These are phyloP conservation scores for Pterocles burchelli DNA, from an alignment of 2,113 vertebrate species.

Conservation along the genomic window DNA sequence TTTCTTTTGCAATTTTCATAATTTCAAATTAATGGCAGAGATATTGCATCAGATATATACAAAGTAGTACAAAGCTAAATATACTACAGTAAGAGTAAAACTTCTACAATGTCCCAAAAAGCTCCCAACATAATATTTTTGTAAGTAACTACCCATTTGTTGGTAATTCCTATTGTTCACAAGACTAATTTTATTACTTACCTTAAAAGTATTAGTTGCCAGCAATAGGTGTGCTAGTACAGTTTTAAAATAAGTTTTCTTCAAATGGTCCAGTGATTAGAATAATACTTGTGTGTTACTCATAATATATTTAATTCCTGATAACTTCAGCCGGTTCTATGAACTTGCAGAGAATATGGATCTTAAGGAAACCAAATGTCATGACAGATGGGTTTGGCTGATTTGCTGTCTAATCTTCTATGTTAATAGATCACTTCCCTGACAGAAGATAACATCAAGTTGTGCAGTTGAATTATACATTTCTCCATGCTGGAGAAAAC, in stretches of 20 bases:
- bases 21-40: slow-evolving; percentile 36
- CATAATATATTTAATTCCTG: not conserved
- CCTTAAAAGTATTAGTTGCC: not conserved
- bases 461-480: not conserved
- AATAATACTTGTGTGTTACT: not conserved
- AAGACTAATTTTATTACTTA: not conserved
- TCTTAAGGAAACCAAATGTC: slow-evolving; percentile 54
- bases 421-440: slow-evolving; percentile 24
- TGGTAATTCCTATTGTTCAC: not conserved
- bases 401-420: slow-evolving; percentile 37
- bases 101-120: not conserved
- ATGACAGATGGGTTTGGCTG: slow-evolving; percentile 33
- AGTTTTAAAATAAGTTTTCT: not conserved
- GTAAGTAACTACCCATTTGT: not conserved
- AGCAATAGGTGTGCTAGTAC: not conserved
- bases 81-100: not conserved
- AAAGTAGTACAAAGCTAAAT: slow-evolving; percentile 15
- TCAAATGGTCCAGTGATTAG: not conserved
- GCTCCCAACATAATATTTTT: not conserved
- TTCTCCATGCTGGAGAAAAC: not conserved
- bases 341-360: not conserved
- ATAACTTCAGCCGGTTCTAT: slow-evolving; percentile 9
- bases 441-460: slow-evolving; percentile 34
- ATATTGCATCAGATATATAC: slow-evolving; percentile 46
- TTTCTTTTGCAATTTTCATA: slow-evolving; percentile 51